Evolutionary conservation across 2,797 vertebrate species (phyloP), one percentile per base, ranked within the genome.

Genomic region (Cyprinodon diabolis): DNA sequence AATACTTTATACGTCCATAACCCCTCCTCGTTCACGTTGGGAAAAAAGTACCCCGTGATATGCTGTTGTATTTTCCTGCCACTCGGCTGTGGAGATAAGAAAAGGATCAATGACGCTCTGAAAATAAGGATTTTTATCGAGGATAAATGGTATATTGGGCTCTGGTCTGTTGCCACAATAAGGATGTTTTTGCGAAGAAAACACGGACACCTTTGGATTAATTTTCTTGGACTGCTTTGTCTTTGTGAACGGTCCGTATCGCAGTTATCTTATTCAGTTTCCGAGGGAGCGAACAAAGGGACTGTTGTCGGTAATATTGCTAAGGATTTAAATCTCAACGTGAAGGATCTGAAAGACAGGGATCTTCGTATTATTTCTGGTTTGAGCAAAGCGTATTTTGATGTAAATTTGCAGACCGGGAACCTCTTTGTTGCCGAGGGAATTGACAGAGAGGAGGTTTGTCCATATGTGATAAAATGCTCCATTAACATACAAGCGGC

Each of bases 231-330:
- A 19, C 21, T 74, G 25, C 65, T 76, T 69, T 66, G 19, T 57
- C 74, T 76, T 3, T 84, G 51, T 80, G 67, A 83, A 35, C 23
- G 74, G 15, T 65, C 78, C 23, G 77, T 66, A 0, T 92, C 92
- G 54, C 94, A 94, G 74, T 82, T 95, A 66, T 87, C 91, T 1
- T 97, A 95, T 85, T 92, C 92, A 0, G 85, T 96, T 82, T 84
- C 90, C 2, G 95, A 96, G 83, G 96, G 96, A 72, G 84, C 83
- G 79, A 93, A 93, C 81, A 92, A 91, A 87, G 95, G 93, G 60
- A 92, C 94, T 3, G 83, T 94, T n/a, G 90, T 96, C 55, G 95
- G 95, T 5, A 93, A 95, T 76, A 86, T 95, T 12, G 91, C 91
- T 5, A 93, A 93, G 84, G 94, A 95, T 88, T 83, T 95, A 11